Base-by-base conservation (phyloP, 2,888 invertebrate species). In the Muscina levida region DNA sequence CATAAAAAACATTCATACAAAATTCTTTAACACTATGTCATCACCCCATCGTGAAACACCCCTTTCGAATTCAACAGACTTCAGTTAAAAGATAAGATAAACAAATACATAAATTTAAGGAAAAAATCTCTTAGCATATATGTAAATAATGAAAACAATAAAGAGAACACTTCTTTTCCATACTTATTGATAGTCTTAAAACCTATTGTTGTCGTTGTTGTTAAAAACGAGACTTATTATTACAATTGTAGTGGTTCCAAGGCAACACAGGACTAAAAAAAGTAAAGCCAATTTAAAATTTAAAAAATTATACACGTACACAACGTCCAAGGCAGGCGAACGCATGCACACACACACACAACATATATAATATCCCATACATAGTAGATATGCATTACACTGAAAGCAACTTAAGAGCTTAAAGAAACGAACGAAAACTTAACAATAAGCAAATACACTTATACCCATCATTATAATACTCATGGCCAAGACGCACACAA, bases 271-370 rank as follows among this genome's bases (percentile, higher is more conserved):
- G 2, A 53, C 3, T 5, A 19, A 62, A 19, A 22, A 62, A 62
- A 62, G 62, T 62, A 39, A 44, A n/a, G n/a, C n/a, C n/a, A n/a
- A 62, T 44, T 44, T 44, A 5, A 62, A 62, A 44, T 44, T 44
- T 24, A 24, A 62, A n/a, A 24, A 62, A 44, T 24, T 22, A 53
- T 53, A 53, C 53, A 53, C 53, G 53, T 53, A 53, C 53, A 53
- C 53, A 24, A 11, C 24, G 24, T 53, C 4, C 37, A 62, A 44
- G 42, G 13, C 22, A n/a, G n/a, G n/a, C n/a, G n/a, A n/a, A 42
- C 44, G 39, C 62, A 62, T 11, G 17, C 39, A 62, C 39, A 62
- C 42, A 22, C 39, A 42, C 65, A 59, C 24, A 46, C 22, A n/a
- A 44, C 22, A 31, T 19, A n/a, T 11, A 44, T 13, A 44, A n/a